Evolutionary conservation across 2,797 vertebrate species (phyloP), one percentile per base, ranked within the genome.

Genomic region (Artibeus lituratus): DNA sequence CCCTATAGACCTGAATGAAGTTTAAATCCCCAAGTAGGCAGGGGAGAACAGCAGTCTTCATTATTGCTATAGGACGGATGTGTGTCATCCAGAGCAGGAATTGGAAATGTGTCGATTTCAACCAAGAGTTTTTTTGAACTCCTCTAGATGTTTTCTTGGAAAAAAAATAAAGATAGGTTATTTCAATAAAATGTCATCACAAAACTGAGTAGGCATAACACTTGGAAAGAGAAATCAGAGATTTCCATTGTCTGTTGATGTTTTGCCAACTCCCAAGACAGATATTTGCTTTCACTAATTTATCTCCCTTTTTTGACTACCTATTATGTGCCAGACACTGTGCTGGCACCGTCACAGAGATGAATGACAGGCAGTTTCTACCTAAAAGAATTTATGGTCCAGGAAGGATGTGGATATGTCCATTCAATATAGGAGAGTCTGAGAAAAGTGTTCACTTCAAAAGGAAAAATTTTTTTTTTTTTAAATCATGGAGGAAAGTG

Each of bases 401-500:
- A 35, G 26, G 35, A 88, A 49, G 26, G n/a, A 70, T 62, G 19
- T 81, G 44, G 47, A 2, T 65, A 26, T 37, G 11, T 26, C 29
- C 65, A 70, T 29, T 84, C 10, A 32, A 32, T 78, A 67, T 42
- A 53, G 32, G 22, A 78, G 62, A 26, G 89, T 57, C 80, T 95
- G 76, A 92, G 62, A 47, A 76, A 83, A 86, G 2, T 44, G 0
- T 67, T 85, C 2, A 19, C 2, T 91, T 73, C 16, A 21, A 72
- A 94, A 72, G 65, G 11, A 91, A 83, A 74, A 44, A 4, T 47
- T n/a, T n/a, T n/a, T n/a, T n/a, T 15, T 85, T 85, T 70, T 70
- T 39, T 29, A 77, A 62, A 39, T 62, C 72, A 39, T 84, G 22
- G 65, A 87, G 12, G 29, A 22, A 15, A 70, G 5, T 42, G 5